phyloP scores from a whole-genome alignment of 2,113 vertebrate genomes.

The Scytalopus superciliaris region DNA sequence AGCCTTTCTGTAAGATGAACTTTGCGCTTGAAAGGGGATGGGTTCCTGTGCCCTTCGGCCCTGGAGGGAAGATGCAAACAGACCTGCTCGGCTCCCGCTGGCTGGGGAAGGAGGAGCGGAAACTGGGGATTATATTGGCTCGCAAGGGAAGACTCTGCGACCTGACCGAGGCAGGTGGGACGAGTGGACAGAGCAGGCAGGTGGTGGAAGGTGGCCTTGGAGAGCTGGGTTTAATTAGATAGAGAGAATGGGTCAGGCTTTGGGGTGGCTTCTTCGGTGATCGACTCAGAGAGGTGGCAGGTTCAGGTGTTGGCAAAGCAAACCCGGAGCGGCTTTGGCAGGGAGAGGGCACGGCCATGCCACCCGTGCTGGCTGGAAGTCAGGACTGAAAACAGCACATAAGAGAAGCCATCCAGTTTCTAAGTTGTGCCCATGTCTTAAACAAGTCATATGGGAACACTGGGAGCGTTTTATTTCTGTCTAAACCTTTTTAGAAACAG shows the following conservation, averaged over 20 bases:
- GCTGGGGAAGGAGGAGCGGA: conserved; percentile 33
- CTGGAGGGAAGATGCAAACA: conserved; percentile 25
- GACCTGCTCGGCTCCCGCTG: conserved; percentile 54
- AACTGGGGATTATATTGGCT: conserved; percentile 67
- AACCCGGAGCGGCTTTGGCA: neutral
- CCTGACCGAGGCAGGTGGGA: conserved; percentile 2
- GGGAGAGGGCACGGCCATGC: neutral
- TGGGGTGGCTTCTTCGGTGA: neutral
- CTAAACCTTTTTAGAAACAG: neutral
- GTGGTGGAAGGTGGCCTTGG: conserved; percentile 62
- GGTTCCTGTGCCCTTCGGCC: conserved; percentile 72
- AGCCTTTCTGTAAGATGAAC: conserved; percentile 67
- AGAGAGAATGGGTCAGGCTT: conserved; percentile 17
- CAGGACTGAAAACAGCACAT: neutral
- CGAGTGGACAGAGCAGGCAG: conserved; percentile 42
- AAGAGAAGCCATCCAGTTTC: conserved; percentile 24
- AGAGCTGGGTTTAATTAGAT: neutral
- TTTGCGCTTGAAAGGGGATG: conserved; percentile 65
- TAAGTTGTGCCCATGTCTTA: neutral
- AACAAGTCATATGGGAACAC: neutral
- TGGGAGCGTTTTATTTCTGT: conserved; percentile 48
- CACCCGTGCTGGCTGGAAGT: neutral
- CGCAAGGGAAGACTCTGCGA: conserved; percentile 43
- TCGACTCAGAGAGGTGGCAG: neutral
- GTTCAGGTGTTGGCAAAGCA: neutral